Base-by-base conservation (phyloP, 2,888 invertebrate species). In the Agrochola lota region DNA sequence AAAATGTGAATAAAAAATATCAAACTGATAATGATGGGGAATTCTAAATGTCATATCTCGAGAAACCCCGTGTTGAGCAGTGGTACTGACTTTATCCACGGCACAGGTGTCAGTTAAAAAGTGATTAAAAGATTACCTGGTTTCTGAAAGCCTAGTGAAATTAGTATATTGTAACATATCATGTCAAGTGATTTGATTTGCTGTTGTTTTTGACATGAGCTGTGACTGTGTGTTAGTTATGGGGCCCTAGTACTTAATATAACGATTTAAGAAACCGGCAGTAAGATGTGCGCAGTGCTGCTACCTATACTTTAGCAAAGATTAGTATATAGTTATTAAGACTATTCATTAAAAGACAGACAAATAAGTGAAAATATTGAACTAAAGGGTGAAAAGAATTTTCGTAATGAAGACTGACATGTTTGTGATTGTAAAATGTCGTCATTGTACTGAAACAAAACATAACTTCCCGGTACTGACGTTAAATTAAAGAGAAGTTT, bases 401-500 rank as follows among this genome's bases (percentile, higher is more conserved):
- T 74, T 26, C 49, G 46, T 40, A 46, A 71, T 26, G 71, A 84
- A 83, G 82, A 83, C 84, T 83, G 82, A 83, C 40, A 78, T 26
- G 63, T 46, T 68, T 71, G 63, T 83, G 64, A 81, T 79, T 74
- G 35, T 72, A 43, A 40, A n/a, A 66, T 15, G 23, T 63, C 72
- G 80, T 80, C 55, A 57, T 40, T 80, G 55, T 81, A 55, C 66
- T 43, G 46, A 35, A 71, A 46, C 5, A 35, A 80, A 20, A 23
- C 57, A 71, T 40, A 57, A 30, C 40, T 64, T 64, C 23, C 26
- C n/a, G 43, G 49, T 64, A 64, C 73, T 73, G 74, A 78, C 64
- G 57, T 78, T 81, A 74, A 81, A 81, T 46, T 59, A 57, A 57
- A 30, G 23, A 74, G 23, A 73, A 80, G 17, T 74, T 78, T 80